Conservation (phyloP, 2,113 vertebrate genomes). For the Turnix velox region DNA sequence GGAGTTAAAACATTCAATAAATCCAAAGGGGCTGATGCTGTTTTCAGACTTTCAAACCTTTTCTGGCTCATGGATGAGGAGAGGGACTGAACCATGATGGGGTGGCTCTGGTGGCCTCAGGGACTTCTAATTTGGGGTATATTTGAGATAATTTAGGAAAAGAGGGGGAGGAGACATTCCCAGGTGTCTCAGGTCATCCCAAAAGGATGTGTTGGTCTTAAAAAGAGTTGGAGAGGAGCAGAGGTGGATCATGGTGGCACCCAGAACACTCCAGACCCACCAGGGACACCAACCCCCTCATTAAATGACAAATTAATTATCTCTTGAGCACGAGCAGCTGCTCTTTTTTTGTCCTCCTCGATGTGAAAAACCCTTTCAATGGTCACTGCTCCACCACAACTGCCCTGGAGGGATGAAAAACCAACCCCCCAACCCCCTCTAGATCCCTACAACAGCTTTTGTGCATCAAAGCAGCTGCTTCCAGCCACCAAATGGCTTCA, state of each 20-base stretch:
- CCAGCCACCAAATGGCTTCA: background rate
- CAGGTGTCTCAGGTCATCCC: fast-evolving
- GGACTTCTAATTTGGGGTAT: background rate
- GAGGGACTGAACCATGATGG: background rate
- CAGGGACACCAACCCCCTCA: fast-evolving
- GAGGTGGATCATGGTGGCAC: background rate
- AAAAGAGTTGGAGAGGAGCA: background rate
- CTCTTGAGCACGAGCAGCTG: background rate
- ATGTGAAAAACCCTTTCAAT: background rate
- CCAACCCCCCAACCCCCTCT: background rate
- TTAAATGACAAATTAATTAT: background rate
- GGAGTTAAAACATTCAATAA: background rate
- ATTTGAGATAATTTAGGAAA: background rate
- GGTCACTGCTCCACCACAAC: fast-evolving
- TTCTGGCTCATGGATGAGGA: background rate
- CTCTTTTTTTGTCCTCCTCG: background rate
- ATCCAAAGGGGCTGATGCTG: background rate
- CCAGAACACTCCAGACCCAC: background rate
- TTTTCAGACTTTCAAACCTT: constrained; percentile 48
- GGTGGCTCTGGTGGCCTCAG: background rate
- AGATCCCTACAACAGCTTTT: constrained; percentile 22
- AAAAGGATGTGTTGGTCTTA: background rate
- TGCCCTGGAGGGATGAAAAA: background rate
- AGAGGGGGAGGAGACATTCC: fast-evolving
- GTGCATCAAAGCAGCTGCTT: constrained; percentile 33